Evolutionary conservation across 1,140 invertebrate species (phyloP), one percentile per base, ranked within the genome.

Genomic region (Ectropis grisescens): DNA sequence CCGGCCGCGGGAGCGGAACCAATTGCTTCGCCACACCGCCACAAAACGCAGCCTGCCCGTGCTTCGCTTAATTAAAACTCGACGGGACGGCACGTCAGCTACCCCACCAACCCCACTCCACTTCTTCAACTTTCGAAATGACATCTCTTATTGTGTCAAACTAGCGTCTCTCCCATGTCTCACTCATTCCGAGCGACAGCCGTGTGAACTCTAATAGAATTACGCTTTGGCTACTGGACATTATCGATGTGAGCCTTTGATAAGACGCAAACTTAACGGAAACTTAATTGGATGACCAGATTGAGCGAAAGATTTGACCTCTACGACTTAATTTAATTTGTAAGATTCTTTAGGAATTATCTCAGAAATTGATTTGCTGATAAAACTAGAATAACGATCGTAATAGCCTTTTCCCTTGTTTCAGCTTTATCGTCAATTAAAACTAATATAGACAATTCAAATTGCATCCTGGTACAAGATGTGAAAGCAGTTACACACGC

Each of bases 391-490:
- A n/a, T n/a, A n/a, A n/a, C n/a, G n/a, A n/a, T n/a, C n/a, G n/a
- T n/a, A n/a, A n/a, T n/a, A n/a, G n/a, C n/a, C n/a, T 48, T 58
- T 69, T 40, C 35, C 32, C 48, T 76, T 84, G 58, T 90, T 89
- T 33, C 88, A 94, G 92, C 91, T 66, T 89, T 93, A 74, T 93
- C 89, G 82, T 92, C 91, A 60, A 93, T 93, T 90, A 89, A 91
- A 81, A 87, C 88, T 64, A 89, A 88, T 78, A 89, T 91, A 84
- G 91, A 94, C 84, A 89, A 88, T 71, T 87, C 90, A 56, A 93
- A 93, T 79, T 95, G 93, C 82, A 93, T 94, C 67, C 82, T 94
- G 69, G 92, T 94, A 53, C 91, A 94, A 87, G 93, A 95, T 82
- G 90, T 93, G 37, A 94, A 94, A 83, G 91, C 91, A 54, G 90